A percentile compares a stretch with the other conserved stretches of the same genome.
Conservation (phyloP, 2,888 invertebrate genomes). For the Pollenia griseotomentosa region DNA sequence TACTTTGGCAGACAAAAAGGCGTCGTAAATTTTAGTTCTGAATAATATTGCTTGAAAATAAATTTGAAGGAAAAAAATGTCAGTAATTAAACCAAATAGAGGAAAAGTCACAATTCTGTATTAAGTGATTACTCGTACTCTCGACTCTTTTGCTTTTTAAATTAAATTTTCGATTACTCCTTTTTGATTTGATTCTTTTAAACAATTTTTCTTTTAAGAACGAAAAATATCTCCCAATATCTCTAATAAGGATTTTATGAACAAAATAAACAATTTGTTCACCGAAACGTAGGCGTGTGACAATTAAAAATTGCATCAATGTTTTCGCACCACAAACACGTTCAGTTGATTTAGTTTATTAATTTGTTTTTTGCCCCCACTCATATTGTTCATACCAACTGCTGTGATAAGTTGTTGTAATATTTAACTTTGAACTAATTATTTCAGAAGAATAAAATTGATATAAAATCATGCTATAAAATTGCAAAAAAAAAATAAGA, state of each 20-base stretch:
- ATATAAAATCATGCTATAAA: slow-evolving; percentile 65
- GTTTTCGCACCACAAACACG: slow-evolving; percentile 81
- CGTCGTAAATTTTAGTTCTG: slow-evolving; percentile 36
- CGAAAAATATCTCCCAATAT: not conserved
- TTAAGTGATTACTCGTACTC: too few species aligned
- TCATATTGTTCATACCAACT: slow-evolving; percentile 49
- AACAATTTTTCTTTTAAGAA: too few species aligned
- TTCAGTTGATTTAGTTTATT: slow-evolving; percentile 33
- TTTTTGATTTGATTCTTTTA: too few species aligned
- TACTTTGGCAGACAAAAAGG: slow-evolving; percentile 45
- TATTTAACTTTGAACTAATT: slow-evolving; percentile 83
- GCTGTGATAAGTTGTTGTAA: slow-evolving; percentile 76
- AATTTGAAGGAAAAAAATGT: not conserved
- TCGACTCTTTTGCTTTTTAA: too few species aligned
- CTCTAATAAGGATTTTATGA: not conserved
- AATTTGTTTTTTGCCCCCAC: slow-evolving; percentile 27
- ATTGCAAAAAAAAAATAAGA: slow-evolving; percentile 42
- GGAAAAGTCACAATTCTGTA: not conserved
- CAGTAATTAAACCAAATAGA: not conserved
- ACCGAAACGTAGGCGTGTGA: slow-evolving; percentile 75
- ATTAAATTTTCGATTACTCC: too few species aligned
- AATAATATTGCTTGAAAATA: not conserved
- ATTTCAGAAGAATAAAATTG: slow-evolving; percentile 80
- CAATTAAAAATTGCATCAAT: slow-evolving; percentile 82
- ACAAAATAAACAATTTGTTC: not conserved